Evolutionary conservation across 2,797 vertebrate species (phyloP).

Genomic region (Kryptolebias ocellatus): DNA sequence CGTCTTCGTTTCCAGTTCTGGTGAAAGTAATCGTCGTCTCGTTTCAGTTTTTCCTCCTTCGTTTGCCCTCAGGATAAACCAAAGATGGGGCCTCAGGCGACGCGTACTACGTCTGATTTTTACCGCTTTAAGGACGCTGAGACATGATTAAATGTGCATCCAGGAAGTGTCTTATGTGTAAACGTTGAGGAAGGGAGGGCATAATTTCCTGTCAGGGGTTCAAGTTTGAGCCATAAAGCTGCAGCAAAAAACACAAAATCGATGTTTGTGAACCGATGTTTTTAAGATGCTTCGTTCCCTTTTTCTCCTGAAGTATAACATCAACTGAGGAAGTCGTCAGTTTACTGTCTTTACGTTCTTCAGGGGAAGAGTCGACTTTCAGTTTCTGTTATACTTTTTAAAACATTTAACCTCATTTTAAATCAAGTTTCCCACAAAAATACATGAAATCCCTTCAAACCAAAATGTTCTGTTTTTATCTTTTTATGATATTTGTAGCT

Average conservation of each 20-base stretch:
- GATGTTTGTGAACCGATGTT: background rate
- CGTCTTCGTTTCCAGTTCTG: conserved; percentile 43
- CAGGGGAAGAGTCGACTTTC: background rate
- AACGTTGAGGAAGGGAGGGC: background rate
- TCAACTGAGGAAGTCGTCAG: background rate
- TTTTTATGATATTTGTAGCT: no score
- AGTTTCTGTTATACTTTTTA: no score
- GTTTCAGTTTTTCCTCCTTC: conserved; percentile 5
- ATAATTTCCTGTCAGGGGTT: conserved; percentile 49
- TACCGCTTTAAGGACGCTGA: conserved; percentile 45
- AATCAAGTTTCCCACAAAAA: no score
- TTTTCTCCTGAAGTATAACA: no score
- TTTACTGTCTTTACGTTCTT: conserved; percentile 19
- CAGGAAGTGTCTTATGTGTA: conserved; percentile 57
- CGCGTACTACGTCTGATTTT: conserved; percentile 30
- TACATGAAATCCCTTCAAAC: no score
- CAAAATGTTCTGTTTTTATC: no score
- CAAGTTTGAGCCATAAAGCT: conserved; percentile 23
- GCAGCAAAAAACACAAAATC: background rate
- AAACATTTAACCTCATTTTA: no score
- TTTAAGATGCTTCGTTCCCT: no score
- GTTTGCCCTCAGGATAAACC: conserved; percentile 7
- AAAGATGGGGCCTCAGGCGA: conserved; percentile 16
- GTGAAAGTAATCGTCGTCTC: conserved; percentile 33
- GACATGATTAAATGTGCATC: conserved; percentile 45